Conservation (phyloP, 2,888 invertebrate genomes). For the Dryomyza anilis region DNA sequence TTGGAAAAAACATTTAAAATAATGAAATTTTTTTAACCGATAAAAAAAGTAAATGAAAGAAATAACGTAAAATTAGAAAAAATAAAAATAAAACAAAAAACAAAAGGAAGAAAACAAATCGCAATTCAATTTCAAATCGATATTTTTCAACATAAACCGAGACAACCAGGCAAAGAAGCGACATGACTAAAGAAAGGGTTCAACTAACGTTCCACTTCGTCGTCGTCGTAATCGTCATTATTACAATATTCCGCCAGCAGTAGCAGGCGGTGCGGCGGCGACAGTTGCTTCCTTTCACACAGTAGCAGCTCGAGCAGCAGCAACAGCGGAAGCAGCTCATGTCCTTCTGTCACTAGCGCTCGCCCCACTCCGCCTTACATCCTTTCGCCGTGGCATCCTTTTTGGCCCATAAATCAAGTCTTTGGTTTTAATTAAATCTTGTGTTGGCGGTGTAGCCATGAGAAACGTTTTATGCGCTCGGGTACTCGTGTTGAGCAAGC, state of each 20-base stretch:
- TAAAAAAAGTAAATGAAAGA: slow-evolving; percentile 2
- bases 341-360: not conserved
- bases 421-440: slow-evolving; percentile 63
- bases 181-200: not conserved
- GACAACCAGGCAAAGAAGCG: not conserved
- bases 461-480: slow-evolving; percentile 38
- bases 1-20: slow-evolving; percentile 34
- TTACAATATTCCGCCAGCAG: slow-evolving; percentile 1
- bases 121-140: slow-evolving; percentile 39
- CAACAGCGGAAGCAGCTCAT: not conserved
- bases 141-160: slow-evolving; percentile 29
- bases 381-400: slow-evolving; percentile 43
- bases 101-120: slow-evolving; percentile 5
- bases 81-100: slow-evolving; percentile 12
- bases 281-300: not conserved
- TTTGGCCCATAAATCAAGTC: slow-evolving; percentile 62
- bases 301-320: not conserved
- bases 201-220: slow-evolving; percentile 3
- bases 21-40: slow-evolving; percentile 33
- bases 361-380: slow-evolving; percentile 33
- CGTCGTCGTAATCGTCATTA: slow-evolving; percentile 16
- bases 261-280: not conserved
- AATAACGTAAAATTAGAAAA: too few species aligned
- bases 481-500: slow-evolving; percentile 7
- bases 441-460: slow-evolving; percentile 58